Base-by-base conservation (phyloP, 2,797 vertebrate species). In the Phrynocephalus forsythii region DNA sequence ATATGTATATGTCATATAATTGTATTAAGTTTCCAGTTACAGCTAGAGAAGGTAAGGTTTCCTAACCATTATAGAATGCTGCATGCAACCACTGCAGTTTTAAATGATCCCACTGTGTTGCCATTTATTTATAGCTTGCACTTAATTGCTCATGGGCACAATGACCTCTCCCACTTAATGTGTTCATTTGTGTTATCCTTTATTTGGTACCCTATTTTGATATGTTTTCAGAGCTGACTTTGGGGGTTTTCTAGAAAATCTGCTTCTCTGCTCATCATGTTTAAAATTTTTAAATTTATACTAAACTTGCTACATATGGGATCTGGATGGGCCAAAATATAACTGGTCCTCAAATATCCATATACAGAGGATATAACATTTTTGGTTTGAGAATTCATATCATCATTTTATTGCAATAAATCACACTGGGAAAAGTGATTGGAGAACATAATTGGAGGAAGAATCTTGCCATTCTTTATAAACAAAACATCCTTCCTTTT, bases 61-160 rank as follows among this genome's bases (percentile, higher is more conserved):
- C 95, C 89, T 86, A 93, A 95, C 91, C 88, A 71, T 95, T 95
- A 85, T 91, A 96, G 96, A 97, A 96, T 97, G 96, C 95, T 97
- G 97, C 97, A 97, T 97, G 97, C 94, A 91, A 95, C 87, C 95
- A 79, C 89, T 93, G 76, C 87, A 91, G 91, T 95, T 86, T 93
- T 89, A 95, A 95, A 91, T 83, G 93, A 95, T 89, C 94, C 95
- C 84, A 86, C 91, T 94, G 92, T 93, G 93, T 95, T 93, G 91
- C 86, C 63, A 90, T 96, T 96, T 94, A 94, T 95, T 94, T 94
- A 91, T 91, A 84, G 95, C 95, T 96, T 97, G 91, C 95, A 87
- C 96, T 96, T 87, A 94, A 94, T 96, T 96, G 95, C 94, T 95
- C 92, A 96, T 95, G 92, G 93, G 95, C 94, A 95, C 90, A 95